Evolutionary conservation across 2,888 invertebrate genomes (phyloP).

Genomic region (Cylindroiulus punctatus): DNA sequence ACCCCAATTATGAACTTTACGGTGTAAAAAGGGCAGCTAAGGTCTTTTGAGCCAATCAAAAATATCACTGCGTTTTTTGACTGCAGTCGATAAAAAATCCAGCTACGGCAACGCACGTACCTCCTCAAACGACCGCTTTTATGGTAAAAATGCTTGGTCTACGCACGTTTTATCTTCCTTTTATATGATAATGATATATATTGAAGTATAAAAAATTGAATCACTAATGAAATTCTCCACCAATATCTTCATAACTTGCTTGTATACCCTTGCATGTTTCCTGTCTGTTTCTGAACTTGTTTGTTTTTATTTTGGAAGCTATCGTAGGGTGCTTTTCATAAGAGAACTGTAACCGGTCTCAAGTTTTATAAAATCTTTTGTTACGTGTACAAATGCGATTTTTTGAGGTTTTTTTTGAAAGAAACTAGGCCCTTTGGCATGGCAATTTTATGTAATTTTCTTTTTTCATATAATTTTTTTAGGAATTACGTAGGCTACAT

Average conservation of each 20-base stretch:
- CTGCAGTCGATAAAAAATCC: background rate
- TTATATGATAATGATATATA: slow-evolving; percentile 39
- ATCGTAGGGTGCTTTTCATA: background rate
- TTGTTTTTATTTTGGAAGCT: background rate
- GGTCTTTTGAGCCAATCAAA: slow-evolving; percentile 37
- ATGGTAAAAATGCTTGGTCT: slow-evolving; percentile 24
- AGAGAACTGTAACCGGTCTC: background rate
- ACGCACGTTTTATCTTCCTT: background rate
- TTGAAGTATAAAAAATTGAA: slow-evolving; percentile 20
- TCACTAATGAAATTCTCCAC: slow-evolving; percentile 1
- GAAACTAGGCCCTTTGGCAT: too few relatives aligned
- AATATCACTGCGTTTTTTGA: slow-evolving; percentile 38
- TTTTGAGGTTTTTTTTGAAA: background rate
- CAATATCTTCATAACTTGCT: background rate
- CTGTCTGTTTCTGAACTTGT: background rate
- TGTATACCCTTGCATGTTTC: background rate
- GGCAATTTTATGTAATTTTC: too few relatives aligned
- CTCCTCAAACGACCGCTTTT: slow-evolving; percentile 13
- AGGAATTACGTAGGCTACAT: too few relatives aligned
- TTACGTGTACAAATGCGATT: background rate
- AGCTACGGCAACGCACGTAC: slow-evolving; percentile 27
- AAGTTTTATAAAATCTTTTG: too few relatives aligned
- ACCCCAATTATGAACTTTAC: background rate
- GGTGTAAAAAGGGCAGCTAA: background rate
- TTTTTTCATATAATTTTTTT: too few relatives aligned